Conservation (phyloP, 1,140 invertebrate species). For the Drosophila punjabiensis region DNA sequence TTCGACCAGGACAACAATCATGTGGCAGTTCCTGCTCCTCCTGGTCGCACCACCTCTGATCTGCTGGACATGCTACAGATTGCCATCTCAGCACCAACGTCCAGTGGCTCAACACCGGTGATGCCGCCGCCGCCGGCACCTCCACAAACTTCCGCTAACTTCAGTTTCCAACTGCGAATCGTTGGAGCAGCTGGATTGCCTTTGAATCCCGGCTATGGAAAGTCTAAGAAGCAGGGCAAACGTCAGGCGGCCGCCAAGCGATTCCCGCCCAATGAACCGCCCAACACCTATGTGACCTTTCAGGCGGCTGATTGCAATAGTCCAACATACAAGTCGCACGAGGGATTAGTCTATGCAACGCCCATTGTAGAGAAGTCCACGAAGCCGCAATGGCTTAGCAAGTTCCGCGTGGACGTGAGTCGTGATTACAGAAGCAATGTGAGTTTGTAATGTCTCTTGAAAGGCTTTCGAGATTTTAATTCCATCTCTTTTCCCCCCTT, state of each 20-base stretch:
- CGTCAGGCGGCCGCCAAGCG: constrained; percentile 61
- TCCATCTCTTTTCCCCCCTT: constrained; percentile 23
- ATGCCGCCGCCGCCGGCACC: constrained; percentile 14
- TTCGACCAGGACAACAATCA: constrained; percentile 65
- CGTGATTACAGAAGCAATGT: constrained; percentile 87
- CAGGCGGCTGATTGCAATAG: constrained; percentile 82
- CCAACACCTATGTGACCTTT: constrained; percentile 88
- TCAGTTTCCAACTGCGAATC: constrained; percentile 86
- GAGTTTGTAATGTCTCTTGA: constrained; percentile 29
- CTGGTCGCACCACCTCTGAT: constrained; percentile 84
- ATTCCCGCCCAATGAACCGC: constrained; percentile 83
- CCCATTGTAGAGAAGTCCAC: constrained; percentile 86
- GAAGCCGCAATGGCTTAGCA: constrained; percentile 87
- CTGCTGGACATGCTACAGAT: constrained; percentile 85
- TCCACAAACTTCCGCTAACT: constrained; percentile 59
- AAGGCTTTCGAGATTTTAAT: too few species aligned
- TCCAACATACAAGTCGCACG: constrained; percentile 75
- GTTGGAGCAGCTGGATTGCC: constrained; percentile 87
- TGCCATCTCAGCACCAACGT: constrained; percentile 64
- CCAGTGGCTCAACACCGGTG: constrained; percentile 1
- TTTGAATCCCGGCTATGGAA: constrained; percentile 84
- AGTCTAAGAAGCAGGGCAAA: constrained; percentile 69
- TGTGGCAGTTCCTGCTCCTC: neutral
- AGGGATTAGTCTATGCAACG: constrained; percentile 86
- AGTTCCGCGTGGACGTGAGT: constrained; percentile 86